phyloP scores from a whole-genome alignment of 2,113 vertebrate species.

The Dicentrarchus labrax region DNA sequence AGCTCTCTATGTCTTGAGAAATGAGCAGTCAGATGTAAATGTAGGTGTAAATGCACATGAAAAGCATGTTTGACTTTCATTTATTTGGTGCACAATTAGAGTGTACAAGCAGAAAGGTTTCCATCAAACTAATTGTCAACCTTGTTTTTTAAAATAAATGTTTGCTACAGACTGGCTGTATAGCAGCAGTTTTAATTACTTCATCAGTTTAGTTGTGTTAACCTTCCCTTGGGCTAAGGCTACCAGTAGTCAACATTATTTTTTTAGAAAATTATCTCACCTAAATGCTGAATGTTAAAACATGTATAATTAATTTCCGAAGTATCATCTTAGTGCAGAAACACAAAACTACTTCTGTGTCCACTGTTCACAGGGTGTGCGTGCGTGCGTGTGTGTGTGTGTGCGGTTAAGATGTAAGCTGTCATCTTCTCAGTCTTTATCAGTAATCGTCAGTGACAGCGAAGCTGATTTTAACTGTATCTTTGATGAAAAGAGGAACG shows the following conservation, averaged over 20 bases:
- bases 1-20: neutral
- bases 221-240: neutral
- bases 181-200: neutral
- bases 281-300: neutral
- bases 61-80: neutral
- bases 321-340: neutral
- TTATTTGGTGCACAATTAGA: neutral
- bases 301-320: neutral
- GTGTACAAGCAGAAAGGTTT: neutral
- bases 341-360: neutral
- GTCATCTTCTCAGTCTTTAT: conserved; percentile 28
- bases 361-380: no score
- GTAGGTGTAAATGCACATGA: neutral
- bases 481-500: conserved; percentile 24
- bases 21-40: conserved; percentile 14
- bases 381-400: neutral
- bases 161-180: neutral
- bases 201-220: neutral
- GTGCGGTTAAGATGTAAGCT: neutral
- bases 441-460: conserved; percentile 20
- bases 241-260: neutral
- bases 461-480: conserved; percentile 24
- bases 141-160: neutral
- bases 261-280: neutral
- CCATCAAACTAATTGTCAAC: neutral